Base-by-base conservation (phyloP, 2,113 vertebrate species). In the Grus americana region DNA sequence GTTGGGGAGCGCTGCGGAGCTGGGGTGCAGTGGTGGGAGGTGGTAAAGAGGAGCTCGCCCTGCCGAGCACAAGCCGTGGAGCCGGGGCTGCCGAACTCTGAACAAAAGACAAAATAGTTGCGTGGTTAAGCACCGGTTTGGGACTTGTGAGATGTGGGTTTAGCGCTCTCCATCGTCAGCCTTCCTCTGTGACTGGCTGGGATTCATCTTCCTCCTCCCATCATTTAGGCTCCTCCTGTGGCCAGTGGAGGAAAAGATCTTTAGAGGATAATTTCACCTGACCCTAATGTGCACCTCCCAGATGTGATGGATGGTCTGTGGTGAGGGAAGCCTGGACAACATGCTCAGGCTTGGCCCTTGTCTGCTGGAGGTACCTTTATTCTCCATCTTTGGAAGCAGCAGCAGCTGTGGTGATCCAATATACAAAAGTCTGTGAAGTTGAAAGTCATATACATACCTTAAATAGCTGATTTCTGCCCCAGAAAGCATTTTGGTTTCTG, bases 101-200 rank as follows among this genome's bases (percentile, higher is more conserved):
- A 36, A 10, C 20, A n/a, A 65, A 70, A 46, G 17, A 15, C 24
- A 62, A 5, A 83, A 59, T 1, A 61, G 11, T 27, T 58, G 36
- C 3, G 4, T 46, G 62, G 40, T 32, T 49, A 34, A 68, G 49
- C 0, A 0, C 42, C 58, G 55, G 8, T 52, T 79, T 49, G 32
- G 23, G 59, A 67, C 72, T 52, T 11, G 18, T 24, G 67, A 83
- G 63, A 9, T 20, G 7, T 18, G 52, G 26, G 24, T 54, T 71
- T 67, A 68, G 32, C 0, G 0, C 15, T 72, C 20, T 61, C 14
- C 1, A 0, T n/a, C 62, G 26, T 76, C 29, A 50, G 42, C 14
- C 22, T 50, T 66, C 34, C 49, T 76, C 66, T 57, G 59, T 76
- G 67, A 13, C 62, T 29, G 54, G 12, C 13, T 73, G 19, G 72